Conservation (phyloP, 2,888 invertebrate genomes). For the Alentia gelatinosa region DNA sequence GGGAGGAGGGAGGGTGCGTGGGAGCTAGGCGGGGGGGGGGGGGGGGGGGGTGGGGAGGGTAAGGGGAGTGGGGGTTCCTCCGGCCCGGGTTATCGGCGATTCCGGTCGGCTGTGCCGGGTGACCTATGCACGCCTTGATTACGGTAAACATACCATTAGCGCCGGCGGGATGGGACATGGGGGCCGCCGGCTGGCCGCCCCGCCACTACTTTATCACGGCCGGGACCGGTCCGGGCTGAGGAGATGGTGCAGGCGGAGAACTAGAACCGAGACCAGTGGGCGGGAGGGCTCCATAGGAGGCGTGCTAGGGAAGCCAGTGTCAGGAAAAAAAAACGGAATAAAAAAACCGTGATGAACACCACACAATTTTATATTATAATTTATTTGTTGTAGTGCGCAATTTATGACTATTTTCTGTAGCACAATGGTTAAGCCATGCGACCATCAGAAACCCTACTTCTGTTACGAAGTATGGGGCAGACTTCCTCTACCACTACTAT, state of each 20-base stretch:
- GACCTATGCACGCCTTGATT: slow-evolving; percentile 28
- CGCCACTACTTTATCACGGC: neutral
- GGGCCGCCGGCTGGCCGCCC: neutral
- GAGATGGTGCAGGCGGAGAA: neutral
- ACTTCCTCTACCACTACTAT: no score
- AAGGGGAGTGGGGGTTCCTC: neutral
- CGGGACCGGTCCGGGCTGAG: neutral
- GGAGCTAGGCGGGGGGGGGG: neutral
- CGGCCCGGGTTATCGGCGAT: slow-evolving; percentile 35
- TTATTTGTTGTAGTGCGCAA: no score
- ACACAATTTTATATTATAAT: no score
- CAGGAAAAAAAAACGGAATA: no score
- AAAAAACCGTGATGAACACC: no score
- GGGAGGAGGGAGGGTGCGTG: neutral
- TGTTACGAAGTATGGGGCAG: no score
- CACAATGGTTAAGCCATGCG: no score
- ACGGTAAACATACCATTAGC: slow-evolving; percentile 47
- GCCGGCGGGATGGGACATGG: neutral
- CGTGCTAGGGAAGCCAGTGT: no score
- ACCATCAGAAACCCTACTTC: no score
- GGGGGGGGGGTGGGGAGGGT: neutral
- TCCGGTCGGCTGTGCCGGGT: slow-evolving; percentile 24
- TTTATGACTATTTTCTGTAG: no score
- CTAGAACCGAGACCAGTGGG: no score
- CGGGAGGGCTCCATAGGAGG: no score